phyloP scores from a whole-genome alignment of 2,113 vertebrate genomes.

The Neopipo cinnamomea region DNA sequence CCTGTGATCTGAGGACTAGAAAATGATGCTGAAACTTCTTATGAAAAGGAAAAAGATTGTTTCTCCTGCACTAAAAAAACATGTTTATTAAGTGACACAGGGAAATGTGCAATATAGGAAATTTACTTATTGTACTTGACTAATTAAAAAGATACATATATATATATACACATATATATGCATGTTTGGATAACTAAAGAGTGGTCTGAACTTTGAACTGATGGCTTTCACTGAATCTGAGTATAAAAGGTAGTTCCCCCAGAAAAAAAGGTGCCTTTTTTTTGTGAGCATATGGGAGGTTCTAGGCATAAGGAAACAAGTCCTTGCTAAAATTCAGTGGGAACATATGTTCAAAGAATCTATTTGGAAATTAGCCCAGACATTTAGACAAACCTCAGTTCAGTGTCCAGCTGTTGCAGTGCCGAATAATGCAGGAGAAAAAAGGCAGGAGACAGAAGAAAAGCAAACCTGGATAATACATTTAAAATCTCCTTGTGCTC shows the following conservation, averaged over 20 bases:
- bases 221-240: background rate
- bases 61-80: background rate
- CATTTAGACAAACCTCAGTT: background rate
- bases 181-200: background rate
- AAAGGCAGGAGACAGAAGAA: background rate
- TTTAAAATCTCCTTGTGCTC: background rate
- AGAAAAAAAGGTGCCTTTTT: background rate
- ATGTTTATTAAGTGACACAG: background rate
- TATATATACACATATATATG: background rate
- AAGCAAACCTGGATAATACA: background rate
- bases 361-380: conserved; percentile 34
- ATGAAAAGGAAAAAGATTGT: background rate
- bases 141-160: background rate
- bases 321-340: background rate
- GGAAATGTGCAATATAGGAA: background rate
- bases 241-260: background rate
- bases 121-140: background rate
- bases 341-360: conserved; percentile 39
- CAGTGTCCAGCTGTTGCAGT: background rate
- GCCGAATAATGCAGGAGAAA: background rate
- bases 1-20: background rate
- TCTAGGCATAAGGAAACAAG: background rate
- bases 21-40: background rate
- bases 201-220: background rate
- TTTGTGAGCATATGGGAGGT: background rate